phyloP scores from a whole-genome alignment of 1,140 invertebrate species.

The Saxidomus purpurata region DNA sequence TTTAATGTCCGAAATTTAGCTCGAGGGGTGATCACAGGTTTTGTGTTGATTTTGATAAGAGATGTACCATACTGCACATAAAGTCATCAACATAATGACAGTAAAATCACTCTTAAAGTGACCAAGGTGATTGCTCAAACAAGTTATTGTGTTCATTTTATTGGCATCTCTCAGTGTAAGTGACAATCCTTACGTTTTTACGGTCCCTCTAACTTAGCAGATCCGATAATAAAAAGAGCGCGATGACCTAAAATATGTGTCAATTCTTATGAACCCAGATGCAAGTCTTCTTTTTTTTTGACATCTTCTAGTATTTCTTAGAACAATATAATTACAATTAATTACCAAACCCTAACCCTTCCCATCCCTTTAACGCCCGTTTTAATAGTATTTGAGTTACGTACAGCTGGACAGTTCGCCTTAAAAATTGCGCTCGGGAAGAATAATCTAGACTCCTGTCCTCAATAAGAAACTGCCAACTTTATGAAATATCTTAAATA shows the following conservation, averaged over 20 bases:
- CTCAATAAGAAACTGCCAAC: no score
- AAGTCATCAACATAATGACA: constrained; percentile 52
- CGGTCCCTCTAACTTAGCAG: neutral
- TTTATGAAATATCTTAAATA: no score
- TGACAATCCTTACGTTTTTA: constrained; percentile 35
- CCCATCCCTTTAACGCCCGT: no score
- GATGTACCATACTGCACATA: constrained; percentile 28
- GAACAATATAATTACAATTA: no score
- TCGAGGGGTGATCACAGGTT: constrained; percentile 46
- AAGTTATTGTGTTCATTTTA: constrained; percentile 61
- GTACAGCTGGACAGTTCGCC: no score
- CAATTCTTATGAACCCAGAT: no score
- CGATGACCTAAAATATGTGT: constrained; percentile 37
- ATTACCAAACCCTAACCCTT: no score
- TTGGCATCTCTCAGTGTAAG: constrained; percentile 23
- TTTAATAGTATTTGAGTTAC: no score
- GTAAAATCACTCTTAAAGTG: constrained; percentile 56
- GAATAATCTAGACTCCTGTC: no score
- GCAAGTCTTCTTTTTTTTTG: no score
- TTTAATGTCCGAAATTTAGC: constrained; percentile 34
- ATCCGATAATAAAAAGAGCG: constrained; percentile 28
- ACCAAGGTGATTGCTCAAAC: constrained; percentile 64
- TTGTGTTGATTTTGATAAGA: constrained; percentile 58
- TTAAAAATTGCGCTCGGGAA: no score
- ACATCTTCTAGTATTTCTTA: no score